phyloP scores from a whole-genome alignment of 2,113 vertebrate species.

The Seriola dumerili region DNA sequence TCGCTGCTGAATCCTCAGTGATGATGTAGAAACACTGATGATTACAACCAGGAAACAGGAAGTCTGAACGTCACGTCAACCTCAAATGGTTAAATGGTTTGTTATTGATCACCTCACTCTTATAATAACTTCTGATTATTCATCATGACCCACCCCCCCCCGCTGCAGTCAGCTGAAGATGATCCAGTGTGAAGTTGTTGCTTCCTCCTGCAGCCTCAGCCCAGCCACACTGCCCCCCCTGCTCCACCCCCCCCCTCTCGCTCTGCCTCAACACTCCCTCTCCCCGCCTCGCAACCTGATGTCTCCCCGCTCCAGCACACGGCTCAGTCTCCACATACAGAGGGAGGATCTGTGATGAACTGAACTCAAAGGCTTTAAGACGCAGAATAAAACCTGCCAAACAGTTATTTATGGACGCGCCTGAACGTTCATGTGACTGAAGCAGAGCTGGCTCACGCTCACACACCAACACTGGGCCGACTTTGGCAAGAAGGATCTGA shows the following conservation, averaged over 20 bases:
- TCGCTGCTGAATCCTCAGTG: too few relatives aligned
- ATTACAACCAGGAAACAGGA: too few relatives aligned
- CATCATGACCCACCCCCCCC: neutral
- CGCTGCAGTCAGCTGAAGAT: conserved; percentile 68
- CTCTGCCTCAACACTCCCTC: too few relatives aligned
- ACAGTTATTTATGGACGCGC: conserved; percentile 50
- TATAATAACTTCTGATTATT: neutral
- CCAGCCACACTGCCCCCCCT: neutral
- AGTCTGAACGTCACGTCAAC: too few relatives aligned
- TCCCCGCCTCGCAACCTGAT: too few relatives aligned
- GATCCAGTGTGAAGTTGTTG: conserved; percentile 55
- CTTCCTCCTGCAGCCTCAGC: conserved; percentile 43
- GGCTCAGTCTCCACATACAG: too few relatives aligned
- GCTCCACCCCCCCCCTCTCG: neutral
- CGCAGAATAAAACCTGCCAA: conserved; percentile 24
- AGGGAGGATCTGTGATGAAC: too few relatives aligned
- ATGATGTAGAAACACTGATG: too few relatives aligned
- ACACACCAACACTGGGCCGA: conserved; percentile 1
- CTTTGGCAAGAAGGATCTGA: conserved; percentile 25
- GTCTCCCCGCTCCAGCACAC: neutral
- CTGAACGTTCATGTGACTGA: conserved; percentile 41
- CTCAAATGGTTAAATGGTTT: too few relatives aligned
- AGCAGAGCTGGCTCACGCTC: conserved; percentile 10
- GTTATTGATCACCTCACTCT: too few relatives aligned
- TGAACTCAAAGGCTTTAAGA: conserved; percentile 26